Evolutionary conservation across 2,797 vertebrate genomes (phyloP).

Genomic region (Gymnodraco acuticeps): DNA sequence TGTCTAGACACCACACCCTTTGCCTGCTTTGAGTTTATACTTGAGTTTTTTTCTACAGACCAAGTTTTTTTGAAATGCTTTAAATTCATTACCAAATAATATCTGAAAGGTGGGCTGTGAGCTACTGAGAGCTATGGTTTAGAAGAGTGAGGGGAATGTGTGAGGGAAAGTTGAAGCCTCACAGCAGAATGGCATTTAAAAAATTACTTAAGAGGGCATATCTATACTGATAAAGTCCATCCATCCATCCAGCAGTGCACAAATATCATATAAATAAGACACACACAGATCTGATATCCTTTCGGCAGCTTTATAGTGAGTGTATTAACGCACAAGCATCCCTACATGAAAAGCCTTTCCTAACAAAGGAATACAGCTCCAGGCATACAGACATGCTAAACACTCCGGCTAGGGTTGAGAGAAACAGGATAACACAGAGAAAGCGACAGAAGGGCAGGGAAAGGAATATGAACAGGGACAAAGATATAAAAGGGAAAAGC

Average conservation of each 20-base stretch:
- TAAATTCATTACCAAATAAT: not conserved
- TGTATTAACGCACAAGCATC: not conserved
- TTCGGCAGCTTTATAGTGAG: no score
- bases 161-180: not conserved
- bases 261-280: no score
- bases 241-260: no score
- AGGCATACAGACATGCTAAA: conserved; percentile 15
- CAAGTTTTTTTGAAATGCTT: not conserved
- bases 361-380: conserved; percentile 8
- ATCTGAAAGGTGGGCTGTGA: conserved; percentile 14
- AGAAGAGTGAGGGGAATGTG: not conserved
- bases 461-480: not conserved
- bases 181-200: no score
- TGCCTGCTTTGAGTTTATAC: not conserved
- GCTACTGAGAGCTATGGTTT: conserved; percentile 2
- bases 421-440: not conserved
- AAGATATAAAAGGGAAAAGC: not conserved
- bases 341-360: not conserved
- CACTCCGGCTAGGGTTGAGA: conserved; percentile 1
- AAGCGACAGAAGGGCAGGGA: not conserved
- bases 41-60: no score
- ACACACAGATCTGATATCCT: no score
- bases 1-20: no score
- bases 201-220: no score
- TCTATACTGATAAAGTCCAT: no score